Base-by-base conservation (phyloP, 2,113 vertebrate species). In the Thermophis baileyi region DNA sequence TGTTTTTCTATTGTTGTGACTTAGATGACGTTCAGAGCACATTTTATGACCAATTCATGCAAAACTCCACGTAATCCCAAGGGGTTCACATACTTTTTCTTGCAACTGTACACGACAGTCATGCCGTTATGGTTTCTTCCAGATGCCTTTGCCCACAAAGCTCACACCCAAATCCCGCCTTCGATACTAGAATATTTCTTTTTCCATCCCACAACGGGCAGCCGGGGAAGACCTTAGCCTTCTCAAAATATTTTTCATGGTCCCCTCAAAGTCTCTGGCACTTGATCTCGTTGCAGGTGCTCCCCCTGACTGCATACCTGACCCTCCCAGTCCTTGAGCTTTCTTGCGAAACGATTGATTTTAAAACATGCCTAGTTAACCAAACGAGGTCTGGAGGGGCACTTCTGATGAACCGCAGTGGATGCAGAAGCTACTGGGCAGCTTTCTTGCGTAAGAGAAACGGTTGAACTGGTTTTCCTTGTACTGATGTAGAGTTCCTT, bases 331-430 rank as follows among this genome's bases (percentile, higher is more conserved):
- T 96, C 1, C 95, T 99, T 27, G 95, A 97, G 91, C 97, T 99
- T 27, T 99, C 99, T 89, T 95, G 94, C 14, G 60, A 97, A 87
- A 94, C 1, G 0, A 22, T 99, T 18, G 96, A 98, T 96, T 99
- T 99, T 16, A 98, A 98, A 40, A 97, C 95, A 89, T 99, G 98
- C 95, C 98, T 97, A 4, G 97, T 99, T 88, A 98, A 97, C 12
- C 96, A 98, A 90, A 96, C 63, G 12, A 95, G 93, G 93, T 96
- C 94, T 22, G 96, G 94, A 95, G 98, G 98, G 0, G 95, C 99
- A 30, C 96, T 94, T 53, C 96, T 99, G 25, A 93, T 93, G 69
- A 98, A 98, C 96, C 95, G 92, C 81, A 98, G 99, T 0, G 3
- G 96, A 74, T 98, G 98, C 63, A 95, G 92, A 87, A 98, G 98